Base-by-base conservation (phyloP, 1,140 invertebrate species). In the Drosophila funebris region DNA sequence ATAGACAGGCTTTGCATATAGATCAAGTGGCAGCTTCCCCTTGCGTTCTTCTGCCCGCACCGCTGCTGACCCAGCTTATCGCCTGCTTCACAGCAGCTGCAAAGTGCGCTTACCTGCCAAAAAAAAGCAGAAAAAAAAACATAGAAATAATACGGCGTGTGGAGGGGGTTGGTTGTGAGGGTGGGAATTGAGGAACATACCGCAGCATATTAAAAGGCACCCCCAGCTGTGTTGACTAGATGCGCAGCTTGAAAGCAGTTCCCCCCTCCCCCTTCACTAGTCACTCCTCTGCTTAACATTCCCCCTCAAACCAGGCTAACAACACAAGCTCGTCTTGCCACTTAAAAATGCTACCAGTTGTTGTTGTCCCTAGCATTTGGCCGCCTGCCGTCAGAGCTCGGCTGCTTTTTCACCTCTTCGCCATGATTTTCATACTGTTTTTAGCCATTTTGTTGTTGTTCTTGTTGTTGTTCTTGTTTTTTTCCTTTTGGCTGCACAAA, bases 201-300 rank as follows among this genome's bases (percentile, higher is more conserved):
- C 79, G 76, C 80, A 83, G 67, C 76, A 78, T 78, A 84, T 83
- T 84, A 84, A 83, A 78, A 84, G 76, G 63, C 61, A 76, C 80
- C 80, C 52, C 79, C 76, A 50, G 68, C 79, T 62, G 76, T 63
- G 80, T 52, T 57, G 57, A 39, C 73, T 69, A 68, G 63, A 78
- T 46, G 71, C 64, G 43, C 70, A 60, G 62, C 69, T 44, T 71
- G 68, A 71, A 57, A 64, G 52, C 48, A 48, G 53, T 9, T 6
- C 8, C 3, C 36, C 44, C 16, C 7, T 1, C 9, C 16, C 13
- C 31, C 14, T 13, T 4, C 13, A 13, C 24, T n/a, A 5, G 2
- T 43, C 16, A 29, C 24, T 14, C 18, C 5, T 18, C n/a, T n/a
- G n/a, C n/a, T n/a, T n/a, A n/a, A n/a, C 37, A 37, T 29, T 29